Base-by-base conservation (phyloP, 2,888 invertebrate genomes). In the Atrina japonica region DNA sequence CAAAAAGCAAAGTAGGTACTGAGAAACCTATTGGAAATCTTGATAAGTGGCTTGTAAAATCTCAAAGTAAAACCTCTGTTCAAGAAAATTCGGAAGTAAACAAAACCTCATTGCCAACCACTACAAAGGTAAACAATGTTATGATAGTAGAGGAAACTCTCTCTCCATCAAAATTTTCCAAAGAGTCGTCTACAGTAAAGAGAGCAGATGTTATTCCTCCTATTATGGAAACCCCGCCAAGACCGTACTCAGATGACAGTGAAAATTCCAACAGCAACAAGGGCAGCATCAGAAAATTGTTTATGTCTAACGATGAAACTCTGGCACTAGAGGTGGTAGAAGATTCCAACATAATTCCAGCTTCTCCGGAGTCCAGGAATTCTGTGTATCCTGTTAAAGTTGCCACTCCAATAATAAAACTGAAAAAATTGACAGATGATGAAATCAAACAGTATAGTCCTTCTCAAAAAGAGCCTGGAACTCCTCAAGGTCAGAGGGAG, bases 141-240 rank as follows among this genome's bases (percentile, higher is more conserved):
- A 77, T 81, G 1, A 59, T 86, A 29, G 84, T 85, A 9, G 86
- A 86, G 65, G 87, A 87, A 58, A 86, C 86, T 1, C 84, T 83
- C 58, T 85, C 86, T 2, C 86, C 86, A 6, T 69, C 73, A 50
- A 73, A 23, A 5, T 35, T 41, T 18, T 7, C 18, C 1, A 52
- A 23, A 56, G 18, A 23, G 40, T 56, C 56, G 16, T 21, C 49
- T 9, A 53, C 30, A 23, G 40, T 35, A 5, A 29, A 27, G 3
- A 25, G 3, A 1, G 41, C 63, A 25, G 29, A 16, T 9, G 56
- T 58, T 18, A 64, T 61, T 0, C 66, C 72, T 3, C 79, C 83
- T 0, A 70, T 86, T n/a, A 73, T 77, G 65, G 83, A 83, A 76
- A 85, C 84, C 2, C 85, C 84, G 16, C 75, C 76, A 0, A 83